Evolutionary conservation across 2,113 vertebrate species (phyloP).

Genomic region (Lota lota): DNA sequence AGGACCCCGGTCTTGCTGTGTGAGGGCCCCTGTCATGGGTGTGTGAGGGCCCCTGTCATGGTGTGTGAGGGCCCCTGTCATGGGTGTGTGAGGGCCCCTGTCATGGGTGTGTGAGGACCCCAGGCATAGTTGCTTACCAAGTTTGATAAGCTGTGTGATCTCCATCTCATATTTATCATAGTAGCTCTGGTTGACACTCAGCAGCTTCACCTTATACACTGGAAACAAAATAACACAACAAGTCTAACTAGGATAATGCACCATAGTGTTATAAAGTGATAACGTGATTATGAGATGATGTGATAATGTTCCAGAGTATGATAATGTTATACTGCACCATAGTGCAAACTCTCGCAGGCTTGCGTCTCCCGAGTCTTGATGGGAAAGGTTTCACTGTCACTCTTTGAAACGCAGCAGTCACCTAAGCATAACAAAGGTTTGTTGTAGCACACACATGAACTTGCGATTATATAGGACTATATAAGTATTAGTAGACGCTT

Average conservation of each 20-base stretch:
- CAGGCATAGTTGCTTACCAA: conserved; percentile 52
- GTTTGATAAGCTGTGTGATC: conserved; percentile 67
- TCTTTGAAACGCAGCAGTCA: conserved; percentile 67
- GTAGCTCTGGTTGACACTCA: conserved; percentile 56
- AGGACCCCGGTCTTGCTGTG: too few species aligned
- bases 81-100: neutral
- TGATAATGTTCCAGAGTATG: too few species aligned
- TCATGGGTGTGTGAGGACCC: neutral
- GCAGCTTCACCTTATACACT: conserved; percentile 67
- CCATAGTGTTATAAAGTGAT: neutral
- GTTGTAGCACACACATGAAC: too few species aligned
- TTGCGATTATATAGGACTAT: too few species aligned
- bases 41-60: too few species aligned
- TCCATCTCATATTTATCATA: conserved; percentile 74
- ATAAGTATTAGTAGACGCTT: too few species aligned
- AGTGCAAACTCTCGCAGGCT: conserved; percentile 62
- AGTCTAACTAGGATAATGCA: neutral
- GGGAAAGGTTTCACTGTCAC: conserved; percentile 21
- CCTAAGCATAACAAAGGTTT: conserved; percentile 41
- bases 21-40: too few species aligned
- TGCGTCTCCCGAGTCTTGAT: conserved; percentile 31
- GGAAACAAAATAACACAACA: conserved; percentile 4
- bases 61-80: neutral
- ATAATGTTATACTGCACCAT: conserved; percentile 47
- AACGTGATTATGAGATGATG: too few species aligned